Base-by-base conservation (phyloP, 2,113 vertebrate genomes). In the Aspidoscelis tigris region DNA sequence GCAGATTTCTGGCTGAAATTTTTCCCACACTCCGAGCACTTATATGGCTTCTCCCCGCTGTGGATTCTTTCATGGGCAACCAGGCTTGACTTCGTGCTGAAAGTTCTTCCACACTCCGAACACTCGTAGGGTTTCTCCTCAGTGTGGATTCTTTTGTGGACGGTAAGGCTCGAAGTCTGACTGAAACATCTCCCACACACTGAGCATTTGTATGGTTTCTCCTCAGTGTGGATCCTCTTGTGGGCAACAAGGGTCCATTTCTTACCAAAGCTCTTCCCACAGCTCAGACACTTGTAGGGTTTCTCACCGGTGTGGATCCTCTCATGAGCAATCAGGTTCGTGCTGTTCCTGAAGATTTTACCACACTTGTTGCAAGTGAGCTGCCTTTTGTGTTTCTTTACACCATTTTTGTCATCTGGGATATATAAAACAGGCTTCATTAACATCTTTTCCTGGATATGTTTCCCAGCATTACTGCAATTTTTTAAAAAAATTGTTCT, bases 301-400 rank as follows among this genome's bases (percentile, higher is more conserved):
- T 72, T 78, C 68, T 84, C 83, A 16, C 76, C 68, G 0, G 33
- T 83, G 3, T 83, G 82, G 4, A 73, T 83, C 22, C 61, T 83
- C 82, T 11, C 64, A 20, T 83, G 74, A 10, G 76, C 33, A 0
- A 21, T 69, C 8, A 83, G 74, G 21, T 83, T 73, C 3, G 64
- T 68, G n/a, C 64, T 83, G 10, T 55, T 44, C 0, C 64, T 69
- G 33, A 83, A 83, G 6, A 44, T 69, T 69, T 83, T 68, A n/a
- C 82, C 82, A 3, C 82, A 83, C 53, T 55, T 55, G 6, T 6
- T 55, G 53, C 53, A 55, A 55, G 53, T 33, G 33, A 33, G 33
- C 33, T 33, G 33, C 33, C 33, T 6, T 55, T 55, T 55, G 11
- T 11, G 11, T 55, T 55, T 55, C 53, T 55, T 55, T 11, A 55